Evolutionary conservation across 1,140 invertebrate genomes (phyloP).

Genomic region (Acromyrmex heyeri): DNA sequence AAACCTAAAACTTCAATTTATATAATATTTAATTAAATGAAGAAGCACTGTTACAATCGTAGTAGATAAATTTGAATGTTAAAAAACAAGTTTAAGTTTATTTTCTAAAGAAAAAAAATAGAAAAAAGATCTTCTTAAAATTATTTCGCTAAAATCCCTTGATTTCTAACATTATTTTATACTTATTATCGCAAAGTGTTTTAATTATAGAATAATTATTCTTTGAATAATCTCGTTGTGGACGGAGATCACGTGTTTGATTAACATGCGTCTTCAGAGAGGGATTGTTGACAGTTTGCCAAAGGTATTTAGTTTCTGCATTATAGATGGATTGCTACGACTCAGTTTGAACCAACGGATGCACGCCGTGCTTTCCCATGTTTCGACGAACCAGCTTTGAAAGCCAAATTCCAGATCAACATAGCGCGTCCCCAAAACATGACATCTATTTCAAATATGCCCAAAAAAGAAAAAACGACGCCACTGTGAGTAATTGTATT

Average conservation of each 20-base stretch:
- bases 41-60: background rate
- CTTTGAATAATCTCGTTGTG: background rate
- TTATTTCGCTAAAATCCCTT: background rate
- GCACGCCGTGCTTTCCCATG: conserved; percentile 96
- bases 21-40: background rate
- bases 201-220: conserved; percentile 19
- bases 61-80: background rate
- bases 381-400: conserved; percentile 97
- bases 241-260: background rate
- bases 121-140: background rate
- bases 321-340: conserved; percentile 92
- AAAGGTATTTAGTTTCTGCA: conserved; percentile 59
- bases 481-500: conserved; percentile 86
- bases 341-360: conserved; percentile 97
- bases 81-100: background rate
- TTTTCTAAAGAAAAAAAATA: background rate
- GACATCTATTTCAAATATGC: conserved; percentile 93
- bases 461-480: conserved; percentile 82
- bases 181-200: background rate
- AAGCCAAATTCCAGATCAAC: conserved; percentile 94
- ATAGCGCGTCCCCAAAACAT: conserved; percentile 92
- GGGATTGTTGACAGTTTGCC: background rate
- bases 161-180: background rate
- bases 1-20: background rate
- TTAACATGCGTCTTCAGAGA: background rate